Evolutionary conservation across 1,140 invertebrate genomes (phyloP), one percentile per base, ranked within the genome.

Genomic region (Scaptomyza hsui): DNA sequence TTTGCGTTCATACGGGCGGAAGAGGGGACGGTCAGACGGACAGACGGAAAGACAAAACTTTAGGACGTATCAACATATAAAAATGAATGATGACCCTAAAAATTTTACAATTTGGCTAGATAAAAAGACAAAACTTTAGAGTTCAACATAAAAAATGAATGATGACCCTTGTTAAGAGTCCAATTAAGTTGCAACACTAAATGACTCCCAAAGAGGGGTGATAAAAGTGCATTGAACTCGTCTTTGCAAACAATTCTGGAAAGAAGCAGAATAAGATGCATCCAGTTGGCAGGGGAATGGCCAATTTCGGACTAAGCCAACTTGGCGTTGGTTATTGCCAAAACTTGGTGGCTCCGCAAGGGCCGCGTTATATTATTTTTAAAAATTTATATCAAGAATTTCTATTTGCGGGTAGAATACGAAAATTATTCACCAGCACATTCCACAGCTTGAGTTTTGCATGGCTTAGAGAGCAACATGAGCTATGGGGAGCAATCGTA

Each of bases 401-500:
- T 76, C 59, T 71, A 68, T 69, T 86, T 76, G 79, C 53, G 61
- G 65, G 74, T 62, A 52, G 51, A 69, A 81, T 24, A 81, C 79
- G 75, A 74, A 74, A 74, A 72, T 65, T 72, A 60, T 67, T 61
- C 52, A 61, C 60, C 52, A 47, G 52, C 15, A 26, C 6, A 12
- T 3, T n/a, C 35, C 35, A 44, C 39, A 74, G 60, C 64, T 49
- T 16, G 44, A 88, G 72, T 81, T 81, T 82, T 88, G 82, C 64
- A 62, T 72, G 62, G 81, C 81, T 88, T 86, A 82, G 78, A 70
- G 74, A 51, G 62, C 70, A 48, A 55, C 57, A 72, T 21, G 67
- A 78, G 72, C 82, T 75, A 72, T 39, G 65, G 74, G 82, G 78
- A 86, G 83, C 82, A 88, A 86, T 88, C 77, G 62, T 61, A 44